Conservation (phyloP, 2,888 invertebrate species). For the Drosophila atroscutellata region DNA sequence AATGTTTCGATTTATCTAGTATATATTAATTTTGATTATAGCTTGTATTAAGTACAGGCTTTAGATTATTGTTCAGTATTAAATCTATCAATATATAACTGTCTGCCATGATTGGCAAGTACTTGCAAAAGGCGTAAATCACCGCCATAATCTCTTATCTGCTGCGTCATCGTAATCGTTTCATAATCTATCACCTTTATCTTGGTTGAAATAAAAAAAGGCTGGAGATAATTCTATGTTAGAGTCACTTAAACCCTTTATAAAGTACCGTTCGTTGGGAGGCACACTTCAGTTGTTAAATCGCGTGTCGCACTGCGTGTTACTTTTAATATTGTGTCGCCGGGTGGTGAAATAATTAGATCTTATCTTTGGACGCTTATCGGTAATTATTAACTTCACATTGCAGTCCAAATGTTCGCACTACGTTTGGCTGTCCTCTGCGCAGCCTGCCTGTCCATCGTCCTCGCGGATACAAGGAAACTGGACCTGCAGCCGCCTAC, state of each 20-base stretch:
- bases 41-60: conserved; percentile 20
- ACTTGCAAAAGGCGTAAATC: conserved; percentile 56
- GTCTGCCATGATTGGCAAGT: conserved; percentile 42
- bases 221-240: conserved; percentile 60
- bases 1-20: background rate
- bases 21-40: background rate
- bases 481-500: conserved; percentile 32
- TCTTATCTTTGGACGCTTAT: conserved; percentile 4
- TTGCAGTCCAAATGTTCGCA: conserved; percentile 52
- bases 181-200: conserved; percentile 68
- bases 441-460: conserved; percentile 60
- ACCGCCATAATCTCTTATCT: conserved; percentile 58
- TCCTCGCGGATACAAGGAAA: conserved; percentile 45
- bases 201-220: conserved; percentile 69
- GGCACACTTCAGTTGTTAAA: conserved; percentile 52
- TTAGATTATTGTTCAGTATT: conserved; percentile 22
- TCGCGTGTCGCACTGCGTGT: conserved; percentile 30
- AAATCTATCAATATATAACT: conserved; percentile 31
- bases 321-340: conserved; percentile 9
- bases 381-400: conserved; percentile 3
- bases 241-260: conserved; percentile 43
- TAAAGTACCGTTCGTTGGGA: conserved; percentile 43
- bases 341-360: conserved; percentile 36
- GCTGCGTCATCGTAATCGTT: conserved; percentile 47
- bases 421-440: conserved; percentile 51